phyloP scores from a whole-genome alignment of 2,888 invertebrate genomes.

The Aphrophora alni region DNA sequence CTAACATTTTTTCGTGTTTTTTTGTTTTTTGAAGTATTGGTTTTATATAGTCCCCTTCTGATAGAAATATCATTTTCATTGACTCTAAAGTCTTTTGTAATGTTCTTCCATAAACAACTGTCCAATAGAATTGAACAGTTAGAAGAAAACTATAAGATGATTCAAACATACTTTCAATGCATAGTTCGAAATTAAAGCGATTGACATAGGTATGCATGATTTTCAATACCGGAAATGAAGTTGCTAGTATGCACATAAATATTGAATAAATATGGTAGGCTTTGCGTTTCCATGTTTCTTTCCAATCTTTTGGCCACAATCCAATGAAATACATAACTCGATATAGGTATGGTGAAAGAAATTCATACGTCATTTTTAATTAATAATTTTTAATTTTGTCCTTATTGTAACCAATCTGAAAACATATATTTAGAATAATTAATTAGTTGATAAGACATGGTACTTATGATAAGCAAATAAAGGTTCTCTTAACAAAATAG shows the following conservation, averaged over 20 bases:
- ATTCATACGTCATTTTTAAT: not conserved
- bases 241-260: not conserved
- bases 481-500: no score
- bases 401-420: no score
- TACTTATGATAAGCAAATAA: no score
- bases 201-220: not conserved
- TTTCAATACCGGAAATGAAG: not conserved
- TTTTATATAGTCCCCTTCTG: not conserved
- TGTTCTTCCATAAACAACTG: not conserved
- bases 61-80: not conserved
- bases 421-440: no score
- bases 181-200: not conserved
- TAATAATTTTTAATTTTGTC: no score
- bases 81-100: not conserved
- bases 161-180: not conserved
- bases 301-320: not conserved
- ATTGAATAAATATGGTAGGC: not conserved
- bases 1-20: not conserved
- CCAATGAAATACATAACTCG: not conserved
- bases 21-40: not conserved
- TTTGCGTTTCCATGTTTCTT: not conserved
- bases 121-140: not conserved
- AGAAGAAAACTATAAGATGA: not conserved
- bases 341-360: not conserved
- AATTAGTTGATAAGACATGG: no score